phyloP scores from a whole-genome alignment of 2,113 vertebrate species.

The Todiramphus chloris region DNA sequence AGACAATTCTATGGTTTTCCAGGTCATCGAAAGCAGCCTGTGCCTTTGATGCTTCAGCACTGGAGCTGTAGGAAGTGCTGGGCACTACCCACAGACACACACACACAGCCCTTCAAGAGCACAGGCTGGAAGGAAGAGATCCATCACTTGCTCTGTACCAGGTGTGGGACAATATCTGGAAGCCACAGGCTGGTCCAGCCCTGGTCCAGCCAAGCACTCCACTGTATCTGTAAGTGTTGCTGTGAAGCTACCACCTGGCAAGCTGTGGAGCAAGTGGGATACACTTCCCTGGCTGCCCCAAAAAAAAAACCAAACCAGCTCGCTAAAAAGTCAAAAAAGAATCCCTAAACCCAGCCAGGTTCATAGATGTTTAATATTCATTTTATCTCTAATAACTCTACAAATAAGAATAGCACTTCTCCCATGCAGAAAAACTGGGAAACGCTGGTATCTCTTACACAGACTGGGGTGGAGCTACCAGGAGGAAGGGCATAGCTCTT shows the following conservation, averaged over 20 bases:
- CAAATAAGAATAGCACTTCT: background rate
- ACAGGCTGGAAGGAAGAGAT: fast-evolving
- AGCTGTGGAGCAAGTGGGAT: background rate
- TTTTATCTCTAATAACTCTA: background rate
- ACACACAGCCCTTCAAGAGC: background rate
- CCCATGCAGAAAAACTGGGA: background rate
- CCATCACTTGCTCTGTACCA: background rate
- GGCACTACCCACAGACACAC: background rate
- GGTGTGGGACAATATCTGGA: background rate
- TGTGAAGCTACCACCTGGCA: background rate
- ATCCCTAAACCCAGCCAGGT: background rate
- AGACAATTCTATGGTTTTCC: background rate
- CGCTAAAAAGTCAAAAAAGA: background rate
- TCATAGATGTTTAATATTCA: background rate
- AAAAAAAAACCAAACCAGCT: background rate
- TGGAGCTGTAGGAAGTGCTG: background rate
- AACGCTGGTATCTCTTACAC: background rate
- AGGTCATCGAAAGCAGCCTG: background rate
- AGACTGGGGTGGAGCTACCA: background rate
- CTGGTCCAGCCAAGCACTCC: background rate
- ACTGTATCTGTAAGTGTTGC: background rate
- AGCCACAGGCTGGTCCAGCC: background rate
- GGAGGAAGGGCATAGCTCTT: background rate
- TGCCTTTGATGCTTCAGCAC: fast-evolving
- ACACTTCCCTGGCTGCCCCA: background rate